Evolutionary conservation across 1,140 invertebrate genomes (phyloP).

Genomic region (Cotesia chilonis): DNA sequence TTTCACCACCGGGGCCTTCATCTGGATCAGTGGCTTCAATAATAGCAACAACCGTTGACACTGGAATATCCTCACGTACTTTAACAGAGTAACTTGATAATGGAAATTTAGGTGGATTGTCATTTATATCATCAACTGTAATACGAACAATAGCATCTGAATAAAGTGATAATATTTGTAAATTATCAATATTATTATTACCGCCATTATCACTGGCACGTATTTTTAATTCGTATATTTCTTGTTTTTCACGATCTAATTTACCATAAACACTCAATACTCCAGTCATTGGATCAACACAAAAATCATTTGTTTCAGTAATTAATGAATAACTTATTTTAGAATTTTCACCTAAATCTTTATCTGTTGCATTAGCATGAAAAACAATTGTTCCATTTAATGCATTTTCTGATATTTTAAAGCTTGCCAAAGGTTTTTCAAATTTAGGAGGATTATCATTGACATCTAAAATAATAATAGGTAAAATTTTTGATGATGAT

Average conservation of each 20-base stretch:
- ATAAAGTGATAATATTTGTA: constrained; percentile 67
- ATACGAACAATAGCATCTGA: constrained; percentile 83
- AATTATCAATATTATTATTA: no score
- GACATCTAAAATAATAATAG: constrained; percentile 82
- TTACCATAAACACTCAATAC: constrained; percentile 77
- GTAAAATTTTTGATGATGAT: constrained; percentile 76
- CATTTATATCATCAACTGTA: constrained; percentile 89
- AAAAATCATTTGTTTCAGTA: constrained; percentile 85
- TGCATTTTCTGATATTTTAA: constrained; percentile 85
- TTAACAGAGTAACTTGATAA: constrained; percentile 80
- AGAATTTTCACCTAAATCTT: constrained; percentile 84
- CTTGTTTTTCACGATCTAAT: constrained; percentile 85
- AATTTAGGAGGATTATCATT: constrained; percentile 90
- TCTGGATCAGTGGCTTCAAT: constrained; percentile 89
- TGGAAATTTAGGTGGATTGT: constrained; percentile 86
- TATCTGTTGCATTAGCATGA: constrained; percentile 85
- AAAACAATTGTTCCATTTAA: constrained; percentile 86
- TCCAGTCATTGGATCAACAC: constrained; percentile 80
- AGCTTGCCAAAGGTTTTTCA: constrained; percentile 82
- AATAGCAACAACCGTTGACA: constrained; percentile 84
- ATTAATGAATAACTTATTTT: constrained; percentile 80
- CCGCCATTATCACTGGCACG: constrained; percentile 80
- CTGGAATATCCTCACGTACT: constrained; percentile 89
- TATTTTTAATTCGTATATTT: constrained; percentile 84
- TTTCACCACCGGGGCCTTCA: constrained; percentile 79